These are phyloP conservation scores for Colletes gigas DNA, from an alignment of 1,140 invertebrate genomes.

Conservation along the genomic window DNA sequence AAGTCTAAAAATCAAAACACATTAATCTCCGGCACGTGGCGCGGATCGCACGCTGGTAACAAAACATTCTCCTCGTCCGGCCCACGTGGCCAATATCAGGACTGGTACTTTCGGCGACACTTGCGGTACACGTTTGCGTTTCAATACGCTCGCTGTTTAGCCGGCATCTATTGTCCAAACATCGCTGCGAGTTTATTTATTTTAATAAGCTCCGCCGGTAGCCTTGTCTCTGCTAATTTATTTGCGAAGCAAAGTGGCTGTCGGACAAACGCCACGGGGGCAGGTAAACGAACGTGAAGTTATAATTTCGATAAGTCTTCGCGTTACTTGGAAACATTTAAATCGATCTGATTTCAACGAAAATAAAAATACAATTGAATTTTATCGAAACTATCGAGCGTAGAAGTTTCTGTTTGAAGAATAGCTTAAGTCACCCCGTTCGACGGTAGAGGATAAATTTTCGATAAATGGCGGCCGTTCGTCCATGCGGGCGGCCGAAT, in stretches of 20 bases:
- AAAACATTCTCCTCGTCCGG: constrained; percentile 60
- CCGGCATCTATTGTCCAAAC: neutral
- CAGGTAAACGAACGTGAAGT: constrained; percentile 1
- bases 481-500: neutral
- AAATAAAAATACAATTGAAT: too few species aligned
- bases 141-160: constrained; percentile 52
- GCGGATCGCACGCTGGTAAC: constrained; percentile 71
- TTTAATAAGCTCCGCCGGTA: neutral
- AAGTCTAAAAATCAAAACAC: constrained; percentile 82
- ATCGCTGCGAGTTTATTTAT: constrained; percentile 24
- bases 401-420: too few species aligned
- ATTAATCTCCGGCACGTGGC: constrained; percentile 81
- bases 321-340: too few species aligned
- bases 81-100: constrained; percentile 46
- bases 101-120: constrained; percentile 31
- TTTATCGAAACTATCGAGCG: too few species aligned
- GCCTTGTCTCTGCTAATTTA: constrained; percentile 8
- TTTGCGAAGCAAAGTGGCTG: constrained; percentile 18
- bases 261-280: neutral
- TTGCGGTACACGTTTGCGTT: constrained; percentile 55
- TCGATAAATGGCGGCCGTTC: neutral
- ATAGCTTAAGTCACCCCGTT: too few species aligned
- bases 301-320: too few species aligned
- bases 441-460: neutral
- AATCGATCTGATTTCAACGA: too few species aligned